Conservation (phyloP, 2,797 vertebrate species). For the Acanthiza pusilla region DNA sequence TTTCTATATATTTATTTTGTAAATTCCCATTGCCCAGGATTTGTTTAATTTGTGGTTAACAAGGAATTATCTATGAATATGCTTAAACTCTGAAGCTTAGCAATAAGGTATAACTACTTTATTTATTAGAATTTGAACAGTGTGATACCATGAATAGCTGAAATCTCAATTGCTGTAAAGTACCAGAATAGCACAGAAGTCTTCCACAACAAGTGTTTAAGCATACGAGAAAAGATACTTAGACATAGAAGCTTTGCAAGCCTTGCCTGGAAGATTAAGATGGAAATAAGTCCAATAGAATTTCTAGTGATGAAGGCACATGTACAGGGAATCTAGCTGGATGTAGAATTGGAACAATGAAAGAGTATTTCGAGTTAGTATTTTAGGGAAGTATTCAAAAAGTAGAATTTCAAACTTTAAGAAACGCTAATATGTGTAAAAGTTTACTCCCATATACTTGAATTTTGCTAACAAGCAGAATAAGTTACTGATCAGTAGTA, state of each 20-base stretch:
- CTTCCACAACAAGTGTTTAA: not conserved
- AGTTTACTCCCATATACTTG: not conserved
- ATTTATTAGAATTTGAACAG: not conserved
- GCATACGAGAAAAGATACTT: not conserved
- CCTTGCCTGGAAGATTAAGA: not conserved
- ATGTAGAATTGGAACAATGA: not conserved
- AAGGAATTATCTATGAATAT: not conserved
- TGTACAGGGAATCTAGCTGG: not conserved
- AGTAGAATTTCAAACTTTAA: not conserved
- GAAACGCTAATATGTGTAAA: not conserved
- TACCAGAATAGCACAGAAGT: not conserved
- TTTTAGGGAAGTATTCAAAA: not conserved
- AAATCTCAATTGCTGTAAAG: not conserved
- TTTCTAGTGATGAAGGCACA: not conserved
- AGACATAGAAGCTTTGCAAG: not conserved
- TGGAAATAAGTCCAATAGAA: not conserved
- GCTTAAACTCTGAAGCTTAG: not conserved
- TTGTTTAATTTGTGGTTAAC: not conserved
- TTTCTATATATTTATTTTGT: not conserved
- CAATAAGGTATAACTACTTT: not conserved
- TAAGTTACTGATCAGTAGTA: not conserved
- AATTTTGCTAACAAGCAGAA: not conserved
- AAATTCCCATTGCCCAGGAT: not conserved
- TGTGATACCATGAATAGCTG: not conserved
- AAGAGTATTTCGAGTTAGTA: not conserved